Evolutionary conservation across 2,113 vertebrate species (phyloP), one percentile per base, ranked within the genome.

Genomic region (Tretioscincus oriximinensis): DNA sequence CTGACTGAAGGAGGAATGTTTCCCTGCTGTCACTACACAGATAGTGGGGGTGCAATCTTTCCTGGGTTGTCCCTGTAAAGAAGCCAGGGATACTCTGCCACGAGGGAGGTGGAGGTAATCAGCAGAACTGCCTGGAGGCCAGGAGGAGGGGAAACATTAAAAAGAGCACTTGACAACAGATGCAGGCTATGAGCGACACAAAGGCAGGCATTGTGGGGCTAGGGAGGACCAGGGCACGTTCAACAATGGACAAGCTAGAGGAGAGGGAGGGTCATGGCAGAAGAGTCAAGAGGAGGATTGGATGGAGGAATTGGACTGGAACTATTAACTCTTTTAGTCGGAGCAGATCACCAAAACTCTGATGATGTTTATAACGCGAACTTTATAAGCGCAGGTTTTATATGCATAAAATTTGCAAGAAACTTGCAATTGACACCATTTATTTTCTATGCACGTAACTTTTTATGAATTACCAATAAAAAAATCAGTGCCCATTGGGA

Each of bases 171-270:
- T 51, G 65, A 69, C 41, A 72, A 63, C 74, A 65, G 77, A 49
- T 14, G 21, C 54, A 64, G 54, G 29, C 66, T 28, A 29, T 8
- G 1, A 77, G 22, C 86, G 18, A 29, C 5, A 92, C 90, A 89
- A 92, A 92, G 89, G 63, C 86, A 73, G 64, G 73, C 86, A 88
- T 88, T 91, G 90, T 90, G 76, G 89, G 81, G 71, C 78, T 80
- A 90, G 88, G 80, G 89, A 90, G 87, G 88, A 90, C 89, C 91
- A 90, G 84, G 87, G 89, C 16, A 81, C 82, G 89, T 70, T 84
- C 83, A 86, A 93, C 91, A 92, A 91, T 87, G 89, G 92, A 92
- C 88, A 92, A 90, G 85, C 84, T 65, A 76, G 86, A 28, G 73
- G 49, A 70, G 24, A 21, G 73, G 45, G 51, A 9, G 24, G 24